Percentiles rank a stretch among this genome's conserved stretches.
These are phyloP conservation scores for Onychomys leucogaster DNA, from an alignment of 2,797 vertebrate genomes.

Conservation along the genomic window DNA sequence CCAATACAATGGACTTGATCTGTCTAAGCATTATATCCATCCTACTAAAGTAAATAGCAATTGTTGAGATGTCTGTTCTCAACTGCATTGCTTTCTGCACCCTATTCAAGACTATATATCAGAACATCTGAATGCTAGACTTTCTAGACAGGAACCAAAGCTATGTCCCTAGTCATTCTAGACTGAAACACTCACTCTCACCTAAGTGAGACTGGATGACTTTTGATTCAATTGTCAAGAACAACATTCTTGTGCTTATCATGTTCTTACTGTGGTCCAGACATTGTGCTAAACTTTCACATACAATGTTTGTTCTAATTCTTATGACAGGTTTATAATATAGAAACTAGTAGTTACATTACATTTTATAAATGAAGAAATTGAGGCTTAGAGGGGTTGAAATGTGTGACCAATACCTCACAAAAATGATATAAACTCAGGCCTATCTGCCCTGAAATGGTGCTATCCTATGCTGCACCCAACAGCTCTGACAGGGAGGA, in stretches of 20 bases:
- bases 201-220: not conserved
- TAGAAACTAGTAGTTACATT: not conserved
- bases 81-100: not conserved
- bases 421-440: not conserved
- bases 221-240: conserved; percentile 7
- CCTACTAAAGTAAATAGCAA: conserved; percentile 26
- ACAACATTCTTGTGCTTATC: not conserved
- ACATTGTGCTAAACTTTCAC: not conserved
- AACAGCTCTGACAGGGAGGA: not conserved
- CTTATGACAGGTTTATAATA: not conserved
- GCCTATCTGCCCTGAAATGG: not conserved
- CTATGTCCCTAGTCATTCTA: not conserved
- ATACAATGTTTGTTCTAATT: not conserved
- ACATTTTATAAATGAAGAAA: conserved; percentile 45
- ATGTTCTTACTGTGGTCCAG: not conserved
- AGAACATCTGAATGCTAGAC: conserved; percentile 33
- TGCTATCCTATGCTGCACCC: not conserved
- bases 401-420: not conserved
- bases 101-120: conserved; percentile 6
- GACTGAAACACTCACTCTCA: not conserved
- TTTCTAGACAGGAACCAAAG: not conserved
- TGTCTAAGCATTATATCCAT: conserved; percentile 23
- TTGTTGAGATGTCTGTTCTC: conserved; percentile 36
- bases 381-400: not conserved
- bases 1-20: not conserved